Evolutionary conservation across 2,888 invertebrate genomes (phyloP).

Genomic region (Dorcus parallelipipedus): DNA sequence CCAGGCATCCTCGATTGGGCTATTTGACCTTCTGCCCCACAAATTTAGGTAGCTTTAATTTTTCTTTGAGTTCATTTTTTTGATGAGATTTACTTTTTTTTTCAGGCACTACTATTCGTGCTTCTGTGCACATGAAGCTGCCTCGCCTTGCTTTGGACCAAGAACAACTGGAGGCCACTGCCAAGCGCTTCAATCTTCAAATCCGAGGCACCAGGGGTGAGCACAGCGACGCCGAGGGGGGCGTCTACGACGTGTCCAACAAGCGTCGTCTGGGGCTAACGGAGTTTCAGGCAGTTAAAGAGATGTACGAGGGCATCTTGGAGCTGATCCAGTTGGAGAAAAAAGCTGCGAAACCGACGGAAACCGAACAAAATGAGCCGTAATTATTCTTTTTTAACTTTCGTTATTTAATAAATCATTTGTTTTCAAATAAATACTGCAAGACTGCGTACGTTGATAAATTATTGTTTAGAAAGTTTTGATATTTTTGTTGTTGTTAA

Average conservation of each 20-base stretch:
- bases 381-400: too few relatives aligned
- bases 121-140: conserved; percentile 66
- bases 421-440: too few relatives aligned
- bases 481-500: too few relatives aligned
- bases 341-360: not conserved
- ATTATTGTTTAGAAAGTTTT: too few relatives aligned
- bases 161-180: conserved; percentile 56
- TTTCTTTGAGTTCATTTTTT: not conserved
- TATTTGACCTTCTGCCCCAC: conserved; percentile 72
- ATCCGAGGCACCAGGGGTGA: conserved; percentile 60
- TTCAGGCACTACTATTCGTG: conserved; percentile 65
- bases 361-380: too few relatives aligned
- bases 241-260: conserved; percentile 64
- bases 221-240: conserved; percentile 59
- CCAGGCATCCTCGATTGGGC: conserved; percentile 59
- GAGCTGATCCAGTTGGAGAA: conserved; percentile 58
- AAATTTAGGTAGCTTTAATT: conserved; percentile 55
- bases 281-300: conserved; percentile 60
- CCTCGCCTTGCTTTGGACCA: conserved; percentile 57
- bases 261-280: conserved; percentile 64
- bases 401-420: too few relatives aligned
- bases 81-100: conserved; percentile 1
- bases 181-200: conserved; percentile 58
- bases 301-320: conserved; percentile 62
- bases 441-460: too few relatives aligned